Percentiles rank a stretch among this genome's conserved stretches.
phyloP scores from a whole-genome alignment of 2,797 vertebrate species.

The Notoglanidium macrostoma region DNA sequence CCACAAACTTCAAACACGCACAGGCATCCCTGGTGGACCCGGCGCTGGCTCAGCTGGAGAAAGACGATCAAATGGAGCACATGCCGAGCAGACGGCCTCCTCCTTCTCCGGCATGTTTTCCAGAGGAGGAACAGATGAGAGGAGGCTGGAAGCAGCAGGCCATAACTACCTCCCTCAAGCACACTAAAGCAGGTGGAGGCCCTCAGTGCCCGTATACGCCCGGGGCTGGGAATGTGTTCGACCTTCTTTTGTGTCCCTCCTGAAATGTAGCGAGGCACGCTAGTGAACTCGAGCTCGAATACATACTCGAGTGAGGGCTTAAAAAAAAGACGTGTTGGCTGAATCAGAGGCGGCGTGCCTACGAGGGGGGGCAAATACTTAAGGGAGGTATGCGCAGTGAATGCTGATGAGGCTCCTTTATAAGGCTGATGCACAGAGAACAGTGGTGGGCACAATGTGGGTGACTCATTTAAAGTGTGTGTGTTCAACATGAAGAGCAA shows the following conservation, averaged over 20 bases:
- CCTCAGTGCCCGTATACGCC: conserved; percentile 59
- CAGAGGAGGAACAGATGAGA: conserved; percentile 52
- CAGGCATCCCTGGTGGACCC: conserved; percentile 40
- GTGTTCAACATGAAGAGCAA: conserved; percentile 9
- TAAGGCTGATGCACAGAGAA: conserved; percentile 61
- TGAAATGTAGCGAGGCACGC: conserved; percentile 51
- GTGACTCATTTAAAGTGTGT: conserved; percentile 74
- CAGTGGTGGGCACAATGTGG: conserved; percentile 69
- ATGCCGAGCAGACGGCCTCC: conserved; percentile 45
- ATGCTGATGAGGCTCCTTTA: conserved; percentile 74
- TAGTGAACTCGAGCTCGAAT: conserved; percentile 26
- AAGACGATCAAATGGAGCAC: conserved; percentile 28
- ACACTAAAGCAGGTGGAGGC: conserved; percentile 30
- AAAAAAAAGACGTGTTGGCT: conserved; percentile 45
- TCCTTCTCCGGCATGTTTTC: conserved; percentile 58
- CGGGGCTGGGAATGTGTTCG: conserved; percentile 70
- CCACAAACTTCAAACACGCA: conserved; percentile 55
- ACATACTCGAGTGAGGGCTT: background rate
- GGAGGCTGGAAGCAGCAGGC: conserved; percentile 36
- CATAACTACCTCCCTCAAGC: conserved; percentile 31
- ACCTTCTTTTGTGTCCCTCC: conserved; percentile 62
- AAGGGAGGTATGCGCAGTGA: conserved; percentile 66
- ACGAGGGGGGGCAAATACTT: conserved; percentile 63
- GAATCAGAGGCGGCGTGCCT: conserved; percentile 63
- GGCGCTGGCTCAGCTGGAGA: conserved; percentile 42